Conservation (phyloP, 2,888 invertebrate species). For the Cryptophagus acutangulus region DNA sequence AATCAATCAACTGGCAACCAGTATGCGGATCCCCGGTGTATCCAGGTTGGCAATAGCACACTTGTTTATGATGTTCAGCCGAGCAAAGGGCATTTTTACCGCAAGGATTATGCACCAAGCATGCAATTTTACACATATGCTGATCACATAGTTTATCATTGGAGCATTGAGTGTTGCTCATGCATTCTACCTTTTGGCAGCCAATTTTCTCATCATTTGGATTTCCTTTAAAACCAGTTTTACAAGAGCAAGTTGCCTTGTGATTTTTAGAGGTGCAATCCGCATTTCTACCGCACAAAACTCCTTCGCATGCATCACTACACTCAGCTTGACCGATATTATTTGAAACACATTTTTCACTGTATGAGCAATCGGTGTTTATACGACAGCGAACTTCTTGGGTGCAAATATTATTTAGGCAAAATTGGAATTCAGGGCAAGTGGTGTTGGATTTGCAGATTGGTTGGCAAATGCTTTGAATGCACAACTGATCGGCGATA, state of each 20-base stretch:
- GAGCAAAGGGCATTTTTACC: constrained; percentile 82
- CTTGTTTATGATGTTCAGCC: constrained; percentile 73
- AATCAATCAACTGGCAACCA: constrained; percentile 71
- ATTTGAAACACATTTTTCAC: constrained; percentile 68
- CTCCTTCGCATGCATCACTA: constrained; percentile 66
- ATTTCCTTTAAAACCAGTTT: constrained; percentile 71
- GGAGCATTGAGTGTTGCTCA: constrained; percentile 64
- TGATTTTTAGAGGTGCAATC: constrained; percentile 72
- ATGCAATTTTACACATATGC: constrained; percentile 81
- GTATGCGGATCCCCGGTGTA: constrained; percentile 72
- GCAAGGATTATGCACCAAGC: constrained; percentile 76
- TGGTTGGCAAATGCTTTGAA: constrained; percentile 79
- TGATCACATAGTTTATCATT: constrained; percentile 79
- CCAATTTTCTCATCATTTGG: constrained; percentile 69
- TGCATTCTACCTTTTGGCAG: constrained; percentile 77
- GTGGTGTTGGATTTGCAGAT: constrained; percentile 75
- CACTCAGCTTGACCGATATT: constrained; percentile 73
- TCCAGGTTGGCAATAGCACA: constrained; percentile 82
- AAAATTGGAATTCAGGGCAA: constrained; percentile 81
- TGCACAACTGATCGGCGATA: constrained; percentile 78
- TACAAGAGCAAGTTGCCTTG: constrained; percentile 71
- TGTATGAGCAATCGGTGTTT: constrained; percentile 67
- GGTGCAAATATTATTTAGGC: constrained; percentile 77
- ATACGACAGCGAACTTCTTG: constrained; percentile 72
- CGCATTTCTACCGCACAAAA: constrained; percentile 77